Evolutionary conservation across 2,797 vertebrate species (phyloP), one percentile per base, ranked within the genome.

Genomic region (Rhinoraja longicauda): DNA sequence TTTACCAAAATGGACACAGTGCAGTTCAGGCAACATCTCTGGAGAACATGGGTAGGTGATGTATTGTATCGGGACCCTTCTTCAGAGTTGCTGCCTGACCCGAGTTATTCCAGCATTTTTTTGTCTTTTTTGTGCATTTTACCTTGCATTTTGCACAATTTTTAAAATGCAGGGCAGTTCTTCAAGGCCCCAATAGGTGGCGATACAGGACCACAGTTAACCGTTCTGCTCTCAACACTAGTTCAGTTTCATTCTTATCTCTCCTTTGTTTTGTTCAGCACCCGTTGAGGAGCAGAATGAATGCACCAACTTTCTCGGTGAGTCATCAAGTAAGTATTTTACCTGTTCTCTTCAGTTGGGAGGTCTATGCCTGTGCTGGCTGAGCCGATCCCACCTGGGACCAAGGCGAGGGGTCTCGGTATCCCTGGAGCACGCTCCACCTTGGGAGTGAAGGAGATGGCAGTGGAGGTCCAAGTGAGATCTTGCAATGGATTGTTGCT

Each of bases 211-310:
- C 32, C 9, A 73, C 45, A 0, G 45, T 53, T 53, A 53, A 53
- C 45, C 5, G 45, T 5, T 53, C 45, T 53, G 45, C 4, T 53
- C 45, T 53, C 45, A 67, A 67, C 17, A 64, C 36, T 62, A 64
- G 84, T n/a, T 36, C 84, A 88, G 64, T n/a, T n/a, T 64, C 57
- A n/a, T 86, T 67, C n/a, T 19, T 36, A 64, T 32, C 6, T 0
- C 15, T 88, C 32, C 59, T 67, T 32, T 67, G 84, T 88, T 67
- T 88, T 67, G 84, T 88, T 88, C 67, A 88, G 84, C 64, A 88
- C 84, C 84, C 9, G 59, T 88, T 88, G 59, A 36, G 59, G 84
- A 88, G 36, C 84, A 88, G 59, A 88, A 88, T 88, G 15, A 36
- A 36, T 2, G 1, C 59, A 21, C 2, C 53, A 12, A 15, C 26